Percentiles rank a stretch among this genome's conserved stretches.
Conservation (phyloP, 2,797 vertebrate species). For the Anas flavirostris region DNA sequence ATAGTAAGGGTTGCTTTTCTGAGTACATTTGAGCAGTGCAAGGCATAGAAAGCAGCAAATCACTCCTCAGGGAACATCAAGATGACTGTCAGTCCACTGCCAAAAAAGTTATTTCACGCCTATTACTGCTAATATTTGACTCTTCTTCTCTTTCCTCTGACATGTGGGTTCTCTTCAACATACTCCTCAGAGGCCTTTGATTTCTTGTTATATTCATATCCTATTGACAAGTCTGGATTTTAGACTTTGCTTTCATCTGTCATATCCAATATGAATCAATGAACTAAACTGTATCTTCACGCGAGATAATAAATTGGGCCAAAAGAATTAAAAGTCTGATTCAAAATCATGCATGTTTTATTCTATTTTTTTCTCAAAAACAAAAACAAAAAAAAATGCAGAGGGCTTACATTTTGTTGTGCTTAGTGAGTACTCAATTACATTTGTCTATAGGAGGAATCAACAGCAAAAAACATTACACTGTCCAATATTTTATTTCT, state of each 20-base stretch:
- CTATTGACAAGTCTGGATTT: not conserved
- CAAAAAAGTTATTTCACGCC: slow-evolving; percentile 18
- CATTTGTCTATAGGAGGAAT: not conserved
- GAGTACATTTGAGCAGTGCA: not conserved
- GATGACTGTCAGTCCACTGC: not conserved
- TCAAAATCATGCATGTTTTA: not conserved
- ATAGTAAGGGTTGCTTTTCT: not conserved
- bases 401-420: not conserved
- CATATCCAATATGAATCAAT: not conserved
- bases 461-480: not conserved
- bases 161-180: not conserved
- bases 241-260: not conserved
- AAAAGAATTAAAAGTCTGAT: not conserved
- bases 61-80: not conserved
- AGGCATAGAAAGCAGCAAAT: slow-evolving; percentile 23
- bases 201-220: not conserved
- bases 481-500: not conserved
- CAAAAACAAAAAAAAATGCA: not conserved
- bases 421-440: not conserved
- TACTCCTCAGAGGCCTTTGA: not conserved
- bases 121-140: slow-evolving; percentile 7
- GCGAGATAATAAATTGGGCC: not conserved
- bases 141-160: not conserved
- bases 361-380: not conserved
- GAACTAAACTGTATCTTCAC: not conserved